phyloP scores from a whole-genome alignment of 2,797 vertebrate species.

The Tapirus indicus region DNA sequence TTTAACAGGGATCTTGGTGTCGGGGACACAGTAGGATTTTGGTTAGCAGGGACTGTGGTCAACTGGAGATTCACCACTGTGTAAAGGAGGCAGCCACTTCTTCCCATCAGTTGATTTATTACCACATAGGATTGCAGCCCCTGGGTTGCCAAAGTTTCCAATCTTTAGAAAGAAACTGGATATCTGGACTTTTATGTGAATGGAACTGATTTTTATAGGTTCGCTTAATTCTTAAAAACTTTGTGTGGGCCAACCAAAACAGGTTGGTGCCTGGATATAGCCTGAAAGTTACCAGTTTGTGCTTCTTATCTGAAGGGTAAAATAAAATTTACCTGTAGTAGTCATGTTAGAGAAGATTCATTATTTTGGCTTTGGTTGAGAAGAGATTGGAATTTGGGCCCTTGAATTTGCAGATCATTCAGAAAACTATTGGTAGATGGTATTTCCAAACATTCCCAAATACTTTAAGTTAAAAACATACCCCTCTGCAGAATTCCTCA shows the following conservation, averaged over 20 bases:
- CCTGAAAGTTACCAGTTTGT: neutral
- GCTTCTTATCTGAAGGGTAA: neutral
- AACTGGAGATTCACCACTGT: neutral
- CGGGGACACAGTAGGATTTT: neutral
- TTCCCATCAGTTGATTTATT: neutral
- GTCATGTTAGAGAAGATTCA: neutral
- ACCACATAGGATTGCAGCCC: neutral
- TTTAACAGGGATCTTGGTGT: conserved; percentile 5
- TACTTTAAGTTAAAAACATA: neutral
- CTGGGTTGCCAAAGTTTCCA: neutral
- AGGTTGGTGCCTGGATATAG: neutral
- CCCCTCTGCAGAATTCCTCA: conserved; percentile 8
- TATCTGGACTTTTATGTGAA: neutral
- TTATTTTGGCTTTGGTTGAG: conserved; percentile 9
- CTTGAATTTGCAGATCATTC: neutral
- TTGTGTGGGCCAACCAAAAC: neutral
- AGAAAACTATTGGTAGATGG: neutral
- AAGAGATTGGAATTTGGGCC: neutral
- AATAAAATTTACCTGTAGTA: neutral
- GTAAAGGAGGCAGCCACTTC: neutral
- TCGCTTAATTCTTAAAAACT: conserved; percentile 28
- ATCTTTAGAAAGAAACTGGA: neutral
- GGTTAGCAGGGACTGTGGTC: neutral
- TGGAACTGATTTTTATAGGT: conserved; percentile 3
- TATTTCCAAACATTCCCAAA: neutral